phyloP scores from a whole-genome alignment of 2,888 invertebrate species.

The Drosophila antonietae region DNA sequence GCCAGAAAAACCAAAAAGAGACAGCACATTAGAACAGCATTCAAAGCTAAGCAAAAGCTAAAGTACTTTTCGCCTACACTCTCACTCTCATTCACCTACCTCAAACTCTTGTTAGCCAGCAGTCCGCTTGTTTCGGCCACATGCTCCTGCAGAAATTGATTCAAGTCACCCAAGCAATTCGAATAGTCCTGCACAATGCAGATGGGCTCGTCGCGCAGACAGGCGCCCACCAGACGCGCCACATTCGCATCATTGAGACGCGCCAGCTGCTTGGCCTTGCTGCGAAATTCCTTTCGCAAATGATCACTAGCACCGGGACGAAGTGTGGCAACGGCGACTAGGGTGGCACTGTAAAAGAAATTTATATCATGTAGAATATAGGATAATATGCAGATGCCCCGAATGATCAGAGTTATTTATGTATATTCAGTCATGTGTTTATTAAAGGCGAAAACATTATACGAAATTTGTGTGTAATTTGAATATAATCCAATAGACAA shows the following conservation, averaged over 20 bases:
- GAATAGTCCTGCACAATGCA: conserved; percentile 90
- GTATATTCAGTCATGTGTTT: too few relatives aligned
- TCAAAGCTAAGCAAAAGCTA: conserved; percentile 19
- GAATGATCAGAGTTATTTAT: too few relatives aligned
- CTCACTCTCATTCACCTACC: conserved; percentile 85
- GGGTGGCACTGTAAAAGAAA: conserved; percentile 82
- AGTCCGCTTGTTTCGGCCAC: conserved; percentile 89
- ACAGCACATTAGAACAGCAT: conserved; percentile 48
- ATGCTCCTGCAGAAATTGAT: conserved; percentile 93
- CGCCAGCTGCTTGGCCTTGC: conserved; percentile 89
- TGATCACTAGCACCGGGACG: conserved; percentile 86
- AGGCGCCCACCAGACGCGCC: conserved; percentile 90
- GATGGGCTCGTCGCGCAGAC: conserved; percentile 89
- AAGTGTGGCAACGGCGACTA: conserved; percentile 91
- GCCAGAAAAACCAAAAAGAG: conserved; percentile 32
- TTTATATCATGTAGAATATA: too few relatives aligned
- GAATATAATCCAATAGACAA: too few relatives aligned
- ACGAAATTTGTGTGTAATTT: too few relatives aligned
- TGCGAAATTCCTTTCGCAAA: conserved; percentile 89
- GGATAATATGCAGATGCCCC: too few relatives aligned
- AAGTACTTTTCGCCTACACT: conserved; percentile 2
- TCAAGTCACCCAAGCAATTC: conserved; percentile 90
- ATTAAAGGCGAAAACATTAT: too few relatives aligned
- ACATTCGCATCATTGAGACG: conserved; percentile 90
- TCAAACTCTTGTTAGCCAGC: conserved; percentile 86